Conservation (phyloP, 2,797 vertebrate genomes). For the Peromyscus melanophrys region DNA sequence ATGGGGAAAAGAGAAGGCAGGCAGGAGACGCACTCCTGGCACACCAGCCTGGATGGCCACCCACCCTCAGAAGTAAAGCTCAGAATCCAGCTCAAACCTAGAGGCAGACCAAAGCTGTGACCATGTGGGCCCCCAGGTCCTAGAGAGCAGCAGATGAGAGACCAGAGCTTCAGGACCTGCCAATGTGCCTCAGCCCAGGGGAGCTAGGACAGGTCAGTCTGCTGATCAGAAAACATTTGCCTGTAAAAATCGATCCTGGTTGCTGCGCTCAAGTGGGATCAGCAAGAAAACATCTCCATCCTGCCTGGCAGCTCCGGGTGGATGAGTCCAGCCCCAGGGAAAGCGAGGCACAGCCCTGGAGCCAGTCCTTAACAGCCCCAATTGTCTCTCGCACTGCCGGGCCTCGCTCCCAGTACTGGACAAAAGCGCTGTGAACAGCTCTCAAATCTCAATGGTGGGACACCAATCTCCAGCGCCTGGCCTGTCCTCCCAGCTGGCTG, state of each 20-base stretch:
- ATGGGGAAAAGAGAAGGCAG: neutral
- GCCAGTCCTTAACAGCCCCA: neutral
- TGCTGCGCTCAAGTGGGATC: neutral
- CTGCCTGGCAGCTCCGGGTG: neutral
- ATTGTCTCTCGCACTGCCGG: neutral
- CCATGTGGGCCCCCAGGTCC: rapidly evolving
- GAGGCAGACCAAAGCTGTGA: neutral
- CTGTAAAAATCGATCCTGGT: neutral
- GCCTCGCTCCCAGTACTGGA: constrained; percentile 58
- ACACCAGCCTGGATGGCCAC: neutral
- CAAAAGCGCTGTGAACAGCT: constrained; percentile 62
- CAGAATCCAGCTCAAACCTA: neutral
- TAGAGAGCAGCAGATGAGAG: neutral
- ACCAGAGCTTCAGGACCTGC: neutral
- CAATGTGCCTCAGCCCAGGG: neutral
- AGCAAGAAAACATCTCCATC: constrained; percentile 18
- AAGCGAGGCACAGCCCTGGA: constrained; percentile 16
- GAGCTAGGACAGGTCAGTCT: neutral
- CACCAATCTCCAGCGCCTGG: constrained; percentile 4
- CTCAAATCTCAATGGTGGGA: neutral
- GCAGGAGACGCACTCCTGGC: neutral
- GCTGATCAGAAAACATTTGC: constrained; percentile 43
- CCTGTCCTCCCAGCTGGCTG: neutral
- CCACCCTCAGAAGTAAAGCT: neutral
- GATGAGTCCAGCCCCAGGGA: neutral